phyloP scores from a whole-genome alignment of 2,797 vertebrate species.

The Rhincodon typus region DNA sequence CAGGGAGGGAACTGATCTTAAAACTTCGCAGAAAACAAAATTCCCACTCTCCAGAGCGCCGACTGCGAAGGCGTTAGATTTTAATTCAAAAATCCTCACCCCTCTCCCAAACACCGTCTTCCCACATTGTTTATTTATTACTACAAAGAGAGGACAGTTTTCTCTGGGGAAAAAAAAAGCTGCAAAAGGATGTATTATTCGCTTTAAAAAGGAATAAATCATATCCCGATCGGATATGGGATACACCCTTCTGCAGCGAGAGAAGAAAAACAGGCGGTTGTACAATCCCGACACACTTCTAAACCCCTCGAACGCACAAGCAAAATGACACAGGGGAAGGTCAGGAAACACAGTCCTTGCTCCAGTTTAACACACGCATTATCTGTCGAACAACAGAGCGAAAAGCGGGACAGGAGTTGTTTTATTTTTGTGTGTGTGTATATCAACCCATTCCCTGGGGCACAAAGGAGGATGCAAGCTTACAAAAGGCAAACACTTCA shows the following conservation, averaged over 20 bases:
- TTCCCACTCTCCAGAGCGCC: too few relatives aligned
- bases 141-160: too few relatives aligned
- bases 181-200: not conserved
- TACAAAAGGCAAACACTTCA: not conserved
- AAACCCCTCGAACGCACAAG: not conserved
- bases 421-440: not conserved
- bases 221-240: not conserved
- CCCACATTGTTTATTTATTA: not conserved
- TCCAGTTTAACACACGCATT: not conserved
- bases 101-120: not conserved
- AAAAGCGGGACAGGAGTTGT: not conserved
- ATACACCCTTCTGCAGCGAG: not conserved
- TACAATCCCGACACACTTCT: not conserved
- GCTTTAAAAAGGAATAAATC: not conserved
- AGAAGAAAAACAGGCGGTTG: not conserved
- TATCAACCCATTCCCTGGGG: not conserved
- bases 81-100: not conserved
- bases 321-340: not conserved
- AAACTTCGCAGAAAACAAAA: not conserved
- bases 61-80: not conserved
- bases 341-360: too few relatives aligned
- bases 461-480: not conserved
- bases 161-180: too few relatives aligned
- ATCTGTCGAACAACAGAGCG: not conserved
- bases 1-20: not conserved